phyloP scores from a whole-genome alignment of 2,888 invertebrate species.

The Lithophane leautieri region DNA sequence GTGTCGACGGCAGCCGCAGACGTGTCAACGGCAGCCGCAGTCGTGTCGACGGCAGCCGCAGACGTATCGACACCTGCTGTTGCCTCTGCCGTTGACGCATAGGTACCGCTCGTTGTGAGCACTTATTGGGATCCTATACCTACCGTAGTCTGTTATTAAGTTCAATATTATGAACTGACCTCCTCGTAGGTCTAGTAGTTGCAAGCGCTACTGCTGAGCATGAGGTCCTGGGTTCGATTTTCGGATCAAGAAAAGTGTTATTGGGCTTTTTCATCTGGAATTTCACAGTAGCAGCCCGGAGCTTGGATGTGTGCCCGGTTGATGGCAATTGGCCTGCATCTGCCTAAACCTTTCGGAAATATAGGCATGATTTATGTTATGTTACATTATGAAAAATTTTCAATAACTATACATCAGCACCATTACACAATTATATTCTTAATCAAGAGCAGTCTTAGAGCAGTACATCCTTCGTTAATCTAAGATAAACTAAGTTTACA shows the following conservation, averaged over 20 bases:
- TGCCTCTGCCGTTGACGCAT: no score
- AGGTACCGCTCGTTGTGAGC: no score
- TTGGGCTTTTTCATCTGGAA: no score
- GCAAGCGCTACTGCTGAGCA: neutral
- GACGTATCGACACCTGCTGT: no score
- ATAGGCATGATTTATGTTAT: no score
- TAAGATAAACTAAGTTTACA: slow-evolving; percentile 34
- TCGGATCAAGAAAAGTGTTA: neutral
- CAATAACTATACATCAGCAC: neutral
- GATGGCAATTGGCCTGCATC: neutral
- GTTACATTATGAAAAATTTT: neutral
- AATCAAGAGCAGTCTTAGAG: slow-evolving; percentile 12
- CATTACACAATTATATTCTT: slow-evolving; percentile 17
- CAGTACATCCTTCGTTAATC: slow-evolving; percentile 27
- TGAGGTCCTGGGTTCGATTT: no score
- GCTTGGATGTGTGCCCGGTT: neutral
- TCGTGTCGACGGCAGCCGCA: no score
- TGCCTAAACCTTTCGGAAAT: neutral
- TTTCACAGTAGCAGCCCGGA: neutral
- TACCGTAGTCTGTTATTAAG: neutral
- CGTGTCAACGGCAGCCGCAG: no score
- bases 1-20: no score
- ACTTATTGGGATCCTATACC: neutral
- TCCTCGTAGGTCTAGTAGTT: neutral
- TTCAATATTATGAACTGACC: neutral